Base-by-base conservation (phyloP, 2,888 invertebrate genomes). In the Blera fallax region DNA sequence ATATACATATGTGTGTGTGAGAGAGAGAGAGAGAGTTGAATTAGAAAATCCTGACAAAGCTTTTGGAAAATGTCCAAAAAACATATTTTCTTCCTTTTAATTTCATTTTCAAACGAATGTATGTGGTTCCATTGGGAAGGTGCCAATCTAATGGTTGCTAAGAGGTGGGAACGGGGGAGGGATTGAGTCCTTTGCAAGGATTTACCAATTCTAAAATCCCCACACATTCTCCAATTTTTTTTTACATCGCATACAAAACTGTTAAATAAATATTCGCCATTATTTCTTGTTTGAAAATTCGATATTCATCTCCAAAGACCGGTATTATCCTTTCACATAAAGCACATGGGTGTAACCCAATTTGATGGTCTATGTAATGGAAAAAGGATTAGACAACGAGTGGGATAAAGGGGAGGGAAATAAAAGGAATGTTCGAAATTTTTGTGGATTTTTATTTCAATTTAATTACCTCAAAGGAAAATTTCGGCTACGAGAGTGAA, bases 41-140 rank as follows among this genome's bases (percentile, higher is more conserved):
- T 70, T 78, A 64, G 70, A 62, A 70, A 70, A 62, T 62, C 37
- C 60, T 27, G 29, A 34, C 69, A 45, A 34, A 62, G 62, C 70
- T 45, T 70, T 62, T 54, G 62, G 69, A 60, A 43, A 58, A n/a
- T 60, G 40, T 62, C 32, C 43, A 50, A 65, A 50, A 64, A 45
- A 16, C 7, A 60, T 48, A 34, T 34, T 37, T 43, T 60, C 40
- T 32, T 69, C n/a, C 43, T 24, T 27, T 54, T 21, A 70, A 78
- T 78, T 78, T 70, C 62, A 62, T 62, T 70, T 70, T 2, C n/a
- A 77, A 76, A 77, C 60, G 69, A 16, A 5, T 40, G 7, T 77
- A 50, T 58, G 69, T 69, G 43, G 43, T 60, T 60, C 43, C 34
- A 14, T 34, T 62, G 60, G 27, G 14, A 24, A 70, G 54, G 60